phyloP scores from a whole-genome alignment of 64 coral and sea anemone species.

The Stichodactyla helianthus region DNA sequence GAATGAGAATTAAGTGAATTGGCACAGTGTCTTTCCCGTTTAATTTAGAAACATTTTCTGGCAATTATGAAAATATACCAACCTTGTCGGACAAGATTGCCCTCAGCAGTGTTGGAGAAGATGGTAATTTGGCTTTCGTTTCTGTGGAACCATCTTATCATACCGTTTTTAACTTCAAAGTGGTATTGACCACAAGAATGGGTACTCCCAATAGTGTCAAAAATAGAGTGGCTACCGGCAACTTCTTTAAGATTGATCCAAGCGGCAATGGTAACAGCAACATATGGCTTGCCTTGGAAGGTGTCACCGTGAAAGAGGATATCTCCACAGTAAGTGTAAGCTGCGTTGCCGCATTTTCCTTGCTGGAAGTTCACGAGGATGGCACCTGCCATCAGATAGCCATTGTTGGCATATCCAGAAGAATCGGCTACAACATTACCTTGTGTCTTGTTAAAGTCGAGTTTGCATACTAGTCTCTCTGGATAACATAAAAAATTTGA shows the following conservation, averaged over 20 bases:
- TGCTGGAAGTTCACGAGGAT: constrained; percentile 85
- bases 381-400: constrained; percentile 67
- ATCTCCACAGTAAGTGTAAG: constrained; percentile 92
- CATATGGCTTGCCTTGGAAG: constrained; percentile 76
- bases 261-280: constrained; percentile 73
- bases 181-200: constrained; percentile 92
- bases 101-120: constrained; percentile 82
- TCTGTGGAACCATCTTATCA: constrained; percentile 92
- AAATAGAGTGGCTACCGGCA: constrained; percentile 84
- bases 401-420: constrained; percentile 83
- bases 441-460: constrained; percentile 66
- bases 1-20: too few species aligned
- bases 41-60: not conserved
- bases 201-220: constrained; percentile 90
- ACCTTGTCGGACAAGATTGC: constrained; percentile 64
- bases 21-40: too few species aligned
- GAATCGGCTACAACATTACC: constrained; percentile 56
- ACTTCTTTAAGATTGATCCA: constrained; percentile 80
- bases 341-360: constrained; percentile 84
- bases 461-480: constrained; percentile 77
- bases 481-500: constrained; percentile 1
- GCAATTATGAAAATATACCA: not conserved
- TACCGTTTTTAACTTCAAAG: constrained; percentile 86
- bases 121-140: constrained; percentile 91
- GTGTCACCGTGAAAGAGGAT: constrained; percentile 98